Evolutionary conservation across 2,113 vertebrate genomes (phyloP).

Genomic region (Patagioenas fasciata): DNA sequence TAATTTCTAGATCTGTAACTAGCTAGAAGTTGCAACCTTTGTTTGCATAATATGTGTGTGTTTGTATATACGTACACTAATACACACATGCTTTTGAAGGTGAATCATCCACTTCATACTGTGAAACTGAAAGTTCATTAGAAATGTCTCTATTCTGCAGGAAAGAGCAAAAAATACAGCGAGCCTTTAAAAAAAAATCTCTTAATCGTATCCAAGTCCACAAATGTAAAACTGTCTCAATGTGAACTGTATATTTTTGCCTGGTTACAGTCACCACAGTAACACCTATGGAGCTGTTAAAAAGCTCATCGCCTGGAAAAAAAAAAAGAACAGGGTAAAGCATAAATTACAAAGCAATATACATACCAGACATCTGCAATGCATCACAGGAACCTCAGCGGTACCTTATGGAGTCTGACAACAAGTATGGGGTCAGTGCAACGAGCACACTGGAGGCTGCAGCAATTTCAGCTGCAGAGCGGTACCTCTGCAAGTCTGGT

Average conservation of each 20-base stretch:
- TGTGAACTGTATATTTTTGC: neutral
- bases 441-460: neutral
- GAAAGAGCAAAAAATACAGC: neutral
- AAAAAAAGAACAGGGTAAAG: neutral
- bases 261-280: conserved; percentile 56
- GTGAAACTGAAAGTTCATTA: neutral
- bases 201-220: neutral
- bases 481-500: neutral
- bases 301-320: neutral
- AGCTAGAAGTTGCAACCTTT: neutral
- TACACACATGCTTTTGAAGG: neutral
- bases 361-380: neutral
- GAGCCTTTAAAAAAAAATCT: neutral
- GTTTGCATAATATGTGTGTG: neutral
- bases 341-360: conserved; percentile 10
- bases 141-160: neutral
- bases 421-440: neutral
- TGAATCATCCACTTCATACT: neutral
- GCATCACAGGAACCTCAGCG: neutral
- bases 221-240: neutral
- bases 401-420: neutral
- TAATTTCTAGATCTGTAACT: neutral
- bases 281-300: conserved; percentile 17
- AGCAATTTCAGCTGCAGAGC: neutral
- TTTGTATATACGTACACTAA: neutral